These are phyloP conservation scores for Oreochromis mossambicus DNA, from an alignment of 2,797 vertebrate species.

Conservation along the genomic window DNA sequence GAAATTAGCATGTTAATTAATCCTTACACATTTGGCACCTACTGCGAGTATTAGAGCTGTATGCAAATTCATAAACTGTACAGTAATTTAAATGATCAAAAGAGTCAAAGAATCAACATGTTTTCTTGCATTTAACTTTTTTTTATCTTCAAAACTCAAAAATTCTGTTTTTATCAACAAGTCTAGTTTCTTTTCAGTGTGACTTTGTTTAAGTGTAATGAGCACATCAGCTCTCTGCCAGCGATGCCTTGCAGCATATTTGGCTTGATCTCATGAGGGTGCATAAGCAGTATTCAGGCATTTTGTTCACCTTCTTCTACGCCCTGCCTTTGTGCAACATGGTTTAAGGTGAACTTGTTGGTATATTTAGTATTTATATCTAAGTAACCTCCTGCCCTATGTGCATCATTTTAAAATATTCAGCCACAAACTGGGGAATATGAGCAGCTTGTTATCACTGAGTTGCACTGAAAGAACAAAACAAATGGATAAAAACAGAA, in stretches of 20 bases:
- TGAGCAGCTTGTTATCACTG: neutral
- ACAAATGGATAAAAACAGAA: neutral
- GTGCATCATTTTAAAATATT: neutral
- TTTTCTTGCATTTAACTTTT: neutral
- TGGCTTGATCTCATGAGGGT: conserved; percentile 18
- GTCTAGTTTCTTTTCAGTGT: conserved; percentile 32
- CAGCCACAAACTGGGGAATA: neutral
- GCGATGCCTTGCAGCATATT: conserved; percentile 19
- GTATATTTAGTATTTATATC: neutral
- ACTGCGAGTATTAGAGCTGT: conserved; percentile 10
- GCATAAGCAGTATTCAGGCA: conserved; percentile 6
- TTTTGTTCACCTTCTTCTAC: conserved; percentile 17
- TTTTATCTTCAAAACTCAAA: neutral
- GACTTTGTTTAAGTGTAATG: conserved; percentile 51
- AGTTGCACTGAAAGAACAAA: neutral
- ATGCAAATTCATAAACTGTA: conserved; percentile 1
- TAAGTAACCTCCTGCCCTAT: neutral
- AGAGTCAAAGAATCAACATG: neutral
- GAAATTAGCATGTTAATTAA: conserved; percentile 35
- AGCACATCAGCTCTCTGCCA: conserved; percentile 19
- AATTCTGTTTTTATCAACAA: conserved; percentile 18
- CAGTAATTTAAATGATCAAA: neutral
- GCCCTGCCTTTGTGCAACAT: conserved; percentile 25
- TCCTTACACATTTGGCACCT: conserved; percentile 5
- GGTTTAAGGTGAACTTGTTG: conserved; percentile 23